Conservation (phyloP, 2,113 vertebrate genomes). For the Todiramphus saurophagus region DNA sequence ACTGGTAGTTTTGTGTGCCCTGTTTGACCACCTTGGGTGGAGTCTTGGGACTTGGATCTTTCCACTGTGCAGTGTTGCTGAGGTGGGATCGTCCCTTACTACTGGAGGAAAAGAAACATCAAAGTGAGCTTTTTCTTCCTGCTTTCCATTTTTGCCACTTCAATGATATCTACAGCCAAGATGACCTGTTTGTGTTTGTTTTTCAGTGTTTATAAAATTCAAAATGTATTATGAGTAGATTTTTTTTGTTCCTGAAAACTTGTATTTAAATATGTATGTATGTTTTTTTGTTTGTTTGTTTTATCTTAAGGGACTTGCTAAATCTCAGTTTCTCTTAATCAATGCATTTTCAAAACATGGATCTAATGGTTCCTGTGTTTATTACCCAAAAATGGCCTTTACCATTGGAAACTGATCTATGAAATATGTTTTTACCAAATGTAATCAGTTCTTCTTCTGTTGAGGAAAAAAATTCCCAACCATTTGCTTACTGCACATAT, state of each 20-base stretch:
- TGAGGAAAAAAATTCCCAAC: background rate
- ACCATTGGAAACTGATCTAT: background rate
- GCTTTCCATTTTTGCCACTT: background rate
- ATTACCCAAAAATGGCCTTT: background rate
- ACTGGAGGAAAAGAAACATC: background rate
- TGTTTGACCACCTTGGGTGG: background rate
- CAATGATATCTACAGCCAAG: background rate
- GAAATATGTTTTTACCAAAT: background rate
- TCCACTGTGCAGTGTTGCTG: background rate
- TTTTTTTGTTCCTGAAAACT: background rate
- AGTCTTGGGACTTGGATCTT: background rate
- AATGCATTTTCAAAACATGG: background rate
- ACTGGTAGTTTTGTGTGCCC: background rate
- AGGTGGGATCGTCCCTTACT: background rate
- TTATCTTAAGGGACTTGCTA: background rate
- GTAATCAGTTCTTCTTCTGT: background rate
- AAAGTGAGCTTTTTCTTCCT: background rate
- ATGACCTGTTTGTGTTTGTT: background rate
- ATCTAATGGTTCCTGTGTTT: background rate
- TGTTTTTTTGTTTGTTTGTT: background rate
- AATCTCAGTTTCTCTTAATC: background rate
- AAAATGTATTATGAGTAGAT: background rate
- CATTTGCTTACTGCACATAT: background rate
- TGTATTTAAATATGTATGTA: background rate
- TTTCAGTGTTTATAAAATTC: background rate